A percentile compares a stretch with the other conserved stretches of the same genome.
phyloP scores from a whole-genome alignment of 2,888 invertebrate species.

The Caenorhabditis sp. region DNA sequence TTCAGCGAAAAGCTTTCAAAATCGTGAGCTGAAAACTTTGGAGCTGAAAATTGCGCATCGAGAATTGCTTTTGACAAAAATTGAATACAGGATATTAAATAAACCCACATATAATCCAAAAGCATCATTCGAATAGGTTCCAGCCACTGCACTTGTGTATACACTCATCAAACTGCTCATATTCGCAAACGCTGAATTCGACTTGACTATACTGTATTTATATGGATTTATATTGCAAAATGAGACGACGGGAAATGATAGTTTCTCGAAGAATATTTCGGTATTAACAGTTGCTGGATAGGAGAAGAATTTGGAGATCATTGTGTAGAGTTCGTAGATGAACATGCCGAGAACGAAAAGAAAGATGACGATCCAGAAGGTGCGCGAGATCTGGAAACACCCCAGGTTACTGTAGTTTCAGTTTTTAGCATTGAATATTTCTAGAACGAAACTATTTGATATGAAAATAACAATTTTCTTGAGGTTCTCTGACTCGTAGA shows the following conservation, averaged over 20 bases:
- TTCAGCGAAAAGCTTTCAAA: background rate
- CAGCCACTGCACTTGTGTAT: conserved; percentile 21
- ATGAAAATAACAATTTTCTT: too few relatives aligned
- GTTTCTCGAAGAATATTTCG: conserved; percentile 44
- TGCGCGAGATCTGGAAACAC: conserved; percentile 43
- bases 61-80: too few relatives aligned
- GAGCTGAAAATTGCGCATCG: too few relatives aligned
- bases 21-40: too few relatives aligned
- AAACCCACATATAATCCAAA: conserved; percentile 30
- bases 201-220: conserved; percentile 41
- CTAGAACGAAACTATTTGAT: too few relatives aligned
- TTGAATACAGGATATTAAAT: too few relatives aligned
- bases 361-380: conserved; percentile 53
- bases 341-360: conserved; percentile 42
- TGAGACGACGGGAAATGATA: conserved; percentile 55
- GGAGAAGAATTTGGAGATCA: conserved; percentile 48
- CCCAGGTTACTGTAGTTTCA: too few relatives aligned
- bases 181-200: conserved; percentile 19
- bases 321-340: conserved; percentile 46
- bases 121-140: conserved; percentile 19
- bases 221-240: conserved; percentile 58
- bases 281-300: conserved; percentile 49
- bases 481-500: too few relatives aligned
- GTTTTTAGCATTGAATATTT: background rate
- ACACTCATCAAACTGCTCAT: conserved; percentile 38